phyloP scores from a whole-genome alignment of 2,113 vertebrate genomes.

The Neogale vison region DNA sequence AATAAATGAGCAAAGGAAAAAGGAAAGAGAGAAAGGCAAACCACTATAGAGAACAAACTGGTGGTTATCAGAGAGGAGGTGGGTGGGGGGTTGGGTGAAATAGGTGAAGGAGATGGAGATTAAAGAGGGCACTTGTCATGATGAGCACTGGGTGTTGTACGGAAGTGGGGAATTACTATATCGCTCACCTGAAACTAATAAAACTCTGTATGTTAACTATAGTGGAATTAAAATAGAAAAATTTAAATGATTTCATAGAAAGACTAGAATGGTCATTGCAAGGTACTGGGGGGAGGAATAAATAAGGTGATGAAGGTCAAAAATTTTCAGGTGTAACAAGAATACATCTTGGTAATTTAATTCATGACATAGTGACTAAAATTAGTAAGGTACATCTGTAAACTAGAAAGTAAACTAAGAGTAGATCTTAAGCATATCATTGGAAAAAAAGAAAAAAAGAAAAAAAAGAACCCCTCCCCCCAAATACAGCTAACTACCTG shows the following conservation, averaged over 20 bases:
- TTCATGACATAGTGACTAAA: not conserved
- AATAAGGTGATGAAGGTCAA: not conserved
- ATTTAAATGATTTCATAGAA: not conserved
- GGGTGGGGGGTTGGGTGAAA: not conserved
- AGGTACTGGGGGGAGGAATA: not conserved
- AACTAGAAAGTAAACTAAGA: not conserved
- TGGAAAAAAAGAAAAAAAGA: not conserved
- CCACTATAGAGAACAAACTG: not conserved
- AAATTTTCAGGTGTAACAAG: not conserved
- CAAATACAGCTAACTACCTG: not conserved
- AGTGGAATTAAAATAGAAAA: not conserved
- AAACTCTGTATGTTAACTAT: not conserved
- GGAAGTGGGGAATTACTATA: not conserved
- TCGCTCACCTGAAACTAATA: not conserved
- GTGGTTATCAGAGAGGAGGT: not conserved
- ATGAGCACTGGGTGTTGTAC: not conserved
- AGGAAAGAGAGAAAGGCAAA: not conserved
- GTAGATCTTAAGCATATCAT: not conserved
- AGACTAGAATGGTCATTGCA: not conserved
- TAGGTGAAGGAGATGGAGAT: not conserved
- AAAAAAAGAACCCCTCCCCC: not conserved
- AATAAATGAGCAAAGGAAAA: not conserved
- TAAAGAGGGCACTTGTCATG: not conserved
- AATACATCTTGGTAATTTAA: not conserved
- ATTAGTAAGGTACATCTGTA: not conserved